phyloP scores from a whole-genome alignment of 1,140 invertebrate species.

The Drosophila novamexicana region DNA sequence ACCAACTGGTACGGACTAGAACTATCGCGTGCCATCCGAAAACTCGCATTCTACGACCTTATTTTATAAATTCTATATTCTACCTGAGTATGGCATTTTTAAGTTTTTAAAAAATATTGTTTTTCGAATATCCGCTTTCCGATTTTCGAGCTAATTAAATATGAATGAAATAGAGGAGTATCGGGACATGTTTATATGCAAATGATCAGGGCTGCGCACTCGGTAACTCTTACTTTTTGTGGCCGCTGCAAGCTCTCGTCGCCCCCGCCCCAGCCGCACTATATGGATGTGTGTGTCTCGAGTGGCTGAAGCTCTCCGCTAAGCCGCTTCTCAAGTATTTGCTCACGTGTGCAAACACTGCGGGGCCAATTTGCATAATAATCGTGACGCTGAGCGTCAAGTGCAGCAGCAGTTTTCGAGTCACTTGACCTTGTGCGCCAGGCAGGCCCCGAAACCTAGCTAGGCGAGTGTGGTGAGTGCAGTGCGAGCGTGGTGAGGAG shows the following conservation, averaged over 20 bases:
- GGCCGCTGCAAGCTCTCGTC: too few relatives aligned
- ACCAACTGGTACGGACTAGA: too few relatives aligned
- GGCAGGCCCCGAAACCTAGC: not conserved
- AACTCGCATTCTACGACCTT: too few relatives aligned
- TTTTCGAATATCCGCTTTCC: too few relatives aligned
- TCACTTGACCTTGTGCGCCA: conserved; percentile 66
- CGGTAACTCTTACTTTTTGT: too few relatives aligned
- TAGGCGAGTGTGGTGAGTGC: not conserved
- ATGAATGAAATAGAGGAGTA: not conserved
- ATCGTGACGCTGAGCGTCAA: conserved; percentile 45
- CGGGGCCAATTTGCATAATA: conserved; percentile 79
- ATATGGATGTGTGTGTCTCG: conserved; percentile 34
- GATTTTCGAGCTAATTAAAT: not conserved
- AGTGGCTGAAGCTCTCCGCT: conserved; percentile 39
- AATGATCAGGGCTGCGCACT: too few relatives aligned
- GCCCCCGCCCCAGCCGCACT: too few relatives aligned
- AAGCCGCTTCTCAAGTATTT: conserved; percentile 69
- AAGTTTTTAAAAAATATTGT: too few relatives aligned
- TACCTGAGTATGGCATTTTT: too few relatives aligned
- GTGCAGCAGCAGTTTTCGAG: conserved; percentile 17
- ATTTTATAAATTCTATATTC: too few relatives aligned
- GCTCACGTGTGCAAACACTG: conserved; percentile 71
- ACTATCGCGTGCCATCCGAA: too few relatives aligned
- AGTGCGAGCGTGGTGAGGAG: not conserved
- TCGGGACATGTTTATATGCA: too few relatives aligned